A percentile compares a stretch with the other conserved stretches of the same genome.
Evolutionary conservation across 2,888 invertebrate species (phyloP).

Genomic region (Laothoe populi): DNA sequence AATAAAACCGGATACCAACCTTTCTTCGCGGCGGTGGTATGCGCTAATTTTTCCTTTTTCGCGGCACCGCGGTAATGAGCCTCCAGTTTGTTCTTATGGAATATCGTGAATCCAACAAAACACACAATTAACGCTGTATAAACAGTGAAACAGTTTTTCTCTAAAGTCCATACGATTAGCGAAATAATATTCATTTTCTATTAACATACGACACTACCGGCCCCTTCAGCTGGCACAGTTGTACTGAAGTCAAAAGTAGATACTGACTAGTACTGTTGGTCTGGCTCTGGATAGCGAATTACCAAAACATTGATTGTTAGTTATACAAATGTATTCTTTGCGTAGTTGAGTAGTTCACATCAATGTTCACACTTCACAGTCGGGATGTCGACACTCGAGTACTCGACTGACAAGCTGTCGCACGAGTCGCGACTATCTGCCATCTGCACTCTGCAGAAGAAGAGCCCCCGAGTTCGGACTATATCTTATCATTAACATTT

Average conservation of each 20-base stretch:
- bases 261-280: no score
- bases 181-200: conserved; percentile 73
- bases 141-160: conserved; percentile 74
- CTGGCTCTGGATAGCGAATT: no score
- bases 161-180: conserved; percentile 69
- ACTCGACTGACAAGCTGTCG: no score
- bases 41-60: conserved; percentile 52
- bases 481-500: neutral
- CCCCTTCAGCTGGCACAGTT: neutral
- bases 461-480: no score
- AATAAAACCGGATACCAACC: neutral
- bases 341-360: no score
- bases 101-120: conserved; percentile 69
- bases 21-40: conserved; percentile 7
- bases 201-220: neutral
- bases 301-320: conserved; percentile 1
- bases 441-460: no score
- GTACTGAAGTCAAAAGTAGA: conserved; percentile 2
- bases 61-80: conserved; percentile 52
- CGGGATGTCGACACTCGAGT: no score
- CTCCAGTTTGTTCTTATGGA: conserved; percentile 72
- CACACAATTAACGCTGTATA: conserved; percentile 67
- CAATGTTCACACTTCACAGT: no score
- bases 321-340: no score
- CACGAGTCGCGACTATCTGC: no score